A percentile compares a stretch with the other conserved stretches of the same genome.
phyloP scores from a whole-genome alignment of 2,113 vertebrate species.

The Rhinopithecus roxellana region DNA sequence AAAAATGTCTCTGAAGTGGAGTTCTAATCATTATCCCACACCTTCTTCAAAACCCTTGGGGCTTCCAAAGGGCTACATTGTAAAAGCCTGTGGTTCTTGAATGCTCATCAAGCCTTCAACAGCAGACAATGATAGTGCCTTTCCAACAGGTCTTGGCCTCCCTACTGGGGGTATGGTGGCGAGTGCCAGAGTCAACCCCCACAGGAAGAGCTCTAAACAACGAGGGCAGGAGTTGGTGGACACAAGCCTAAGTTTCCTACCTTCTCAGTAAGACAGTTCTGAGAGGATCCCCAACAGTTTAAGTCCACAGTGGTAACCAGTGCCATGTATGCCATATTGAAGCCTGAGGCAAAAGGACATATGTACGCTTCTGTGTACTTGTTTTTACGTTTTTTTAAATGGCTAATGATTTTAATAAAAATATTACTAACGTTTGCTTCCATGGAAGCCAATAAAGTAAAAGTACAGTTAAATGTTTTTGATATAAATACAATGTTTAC shows the following conservation, averaged over 20 bases:
- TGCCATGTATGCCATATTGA: neutral
- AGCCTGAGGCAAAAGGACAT: neutral
- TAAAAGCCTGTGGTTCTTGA: neutral
- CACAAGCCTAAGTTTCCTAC: neutral
- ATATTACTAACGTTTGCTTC: neutral
- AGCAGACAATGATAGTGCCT: neutral
- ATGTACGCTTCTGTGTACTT: neutral
- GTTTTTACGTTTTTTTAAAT: neutral
- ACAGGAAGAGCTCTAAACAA: neutral
- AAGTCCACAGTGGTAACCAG: neutral
- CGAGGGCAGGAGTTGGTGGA: neutral
- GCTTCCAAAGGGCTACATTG: neutral
- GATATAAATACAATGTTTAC: neutral
- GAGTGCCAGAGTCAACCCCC: neutral
- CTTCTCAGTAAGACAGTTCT: neutral
- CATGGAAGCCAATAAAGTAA: neutral
- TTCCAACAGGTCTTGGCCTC: neutral
- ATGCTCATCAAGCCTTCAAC: neutral
- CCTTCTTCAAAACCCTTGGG: neutral
- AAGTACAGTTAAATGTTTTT: conserved; percentile 4
- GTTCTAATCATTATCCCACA: neutral
- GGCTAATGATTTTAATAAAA: neutral
- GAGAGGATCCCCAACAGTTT: neutral
- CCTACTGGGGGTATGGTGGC: no score
- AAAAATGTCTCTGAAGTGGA: neutral